Conservation (phyloP, 2,113 vertebrate species). For the Rhynchopsitta pachyrhyncha region DNA sequence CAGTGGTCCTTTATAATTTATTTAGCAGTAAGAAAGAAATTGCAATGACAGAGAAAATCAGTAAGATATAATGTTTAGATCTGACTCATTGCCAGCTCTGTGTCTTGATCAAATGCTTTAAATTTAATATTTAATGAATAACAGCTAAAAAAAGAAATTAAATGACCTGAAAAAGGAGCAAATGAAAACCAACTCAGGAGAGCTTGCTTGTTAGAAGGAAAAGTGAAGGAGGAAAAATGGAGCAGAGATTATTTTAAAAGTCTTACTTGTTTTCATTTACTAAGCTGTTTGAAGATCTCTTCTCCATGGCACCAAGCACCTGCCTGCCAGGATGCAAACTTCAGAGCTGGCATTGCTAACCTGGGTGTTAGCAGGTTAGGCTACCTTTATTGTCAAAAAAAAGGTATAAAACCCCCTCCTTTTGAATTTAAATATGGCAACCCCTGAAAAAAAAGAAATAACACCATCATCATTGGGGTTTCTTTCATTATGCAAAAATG, state of each 20-base stretch:
- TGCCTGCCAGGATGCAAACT: neutral
- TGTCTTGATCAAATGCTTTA: constrained; percentile 39
- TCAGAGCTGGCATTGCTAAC: neutral
- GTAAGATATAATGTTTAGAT: constrained; percentile 46
- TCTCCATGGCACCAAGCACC: neutral
- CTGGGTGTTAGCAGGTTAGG: neutral
- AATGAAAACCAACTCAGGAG: constrained; percentile 14
- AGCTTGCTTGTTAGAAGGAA: neutral
- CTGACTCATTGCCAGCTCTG: constrained; percentile 30
- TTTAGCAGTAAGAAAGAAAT: neutral
- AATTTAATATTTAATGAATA: constrained; percentile 69
- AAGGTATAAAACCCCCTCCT: neutral
- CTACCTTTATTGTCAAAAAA: neutral
- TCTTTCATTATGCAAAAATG: neutral
- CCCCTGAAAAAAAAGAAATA: neutral
- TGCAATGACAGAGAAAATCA: constrained; percentile 10
- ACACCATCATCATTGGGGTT: accelerated
- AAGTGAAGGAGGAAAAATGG: neutral
- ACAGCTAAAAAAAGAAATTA: constrained; percentile 41
- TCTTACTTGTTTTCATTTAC: neutral
- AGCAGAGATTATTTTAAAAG: neutral
- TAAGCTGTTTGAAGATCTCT: neutral
- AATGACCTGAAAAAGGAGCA: constrained; percentile 42
- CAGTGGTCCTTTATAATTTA: neutral
- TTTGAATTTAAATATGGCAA: neutral